Conservation (phyloP, 2,797 vertebrate genomes). For the Phaenicophaeus curvirostris region DNA sequence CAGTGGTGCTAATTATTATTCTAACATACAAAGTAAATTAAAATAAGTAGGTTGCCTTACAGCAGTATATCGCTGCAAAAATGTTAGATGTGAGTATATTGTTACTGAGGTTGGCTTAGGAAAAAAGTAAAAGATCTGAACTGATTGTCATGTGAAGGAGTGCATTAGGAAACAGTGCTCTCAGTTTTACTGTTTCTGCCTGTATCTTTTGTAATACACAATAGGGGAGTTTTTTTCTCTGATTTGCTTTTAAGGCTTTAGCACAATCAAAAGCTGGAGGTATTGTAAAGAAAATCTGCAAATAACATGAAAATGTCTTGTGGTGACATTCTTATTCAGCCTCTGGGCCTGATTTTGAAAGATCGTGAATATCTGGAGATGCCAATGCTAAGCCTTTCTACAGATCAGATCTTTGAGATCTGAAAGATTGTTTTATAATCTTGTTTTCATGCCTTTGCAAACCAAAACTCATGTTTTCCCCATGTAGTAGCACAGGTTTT, state of each 20-base stretch:
- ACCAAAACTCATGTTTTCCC: background rate
- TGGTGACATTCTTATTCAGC: conserved; percentile 57
- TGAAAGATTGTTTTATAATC: conserved; percentile 21
- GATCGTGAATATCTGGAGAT: background rate
- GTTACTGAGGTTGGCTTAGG: background rate
- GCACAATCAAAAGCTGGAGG: conserved; percentile 57
- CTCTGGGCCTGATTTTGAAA: conserved; percentile 51
- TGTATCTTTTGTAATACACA: conserved; percentile 61
- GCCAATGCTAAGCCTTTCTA: background rate
- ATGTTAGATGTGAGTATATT: background rate
- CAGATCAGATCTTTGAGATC: conserved; percentile 17
- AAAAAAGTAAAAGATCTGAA: conserved; percentile 17
- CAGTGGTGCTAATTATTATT: background rate
- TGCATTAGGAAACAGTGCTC: conserved; percentile 49
- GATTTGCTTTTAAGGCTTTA: conserved; percentile 67
- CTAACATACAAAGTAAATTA: background rate
- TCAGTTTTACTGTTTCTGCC: conserved; percentile 55
- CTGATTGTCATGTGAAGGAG: conserved; percentile 56
- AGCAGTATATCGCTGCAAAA: background rate
- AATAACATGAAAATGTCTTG: conserved; percentile 62
- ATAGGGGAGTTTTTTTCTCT: conserved; percentile 54
- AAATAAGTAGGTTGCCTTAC: background rate
- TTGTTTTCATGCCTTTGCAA: conserved; percentile 29
- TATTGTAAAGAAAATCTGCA: conserved; percentile 68
- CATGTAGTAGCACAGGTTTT: background rate